Evolutionary conservation across 2,888 invertebrate genomes (phyloP).

Genomic region (Ypsolopha sequella): DNA sequence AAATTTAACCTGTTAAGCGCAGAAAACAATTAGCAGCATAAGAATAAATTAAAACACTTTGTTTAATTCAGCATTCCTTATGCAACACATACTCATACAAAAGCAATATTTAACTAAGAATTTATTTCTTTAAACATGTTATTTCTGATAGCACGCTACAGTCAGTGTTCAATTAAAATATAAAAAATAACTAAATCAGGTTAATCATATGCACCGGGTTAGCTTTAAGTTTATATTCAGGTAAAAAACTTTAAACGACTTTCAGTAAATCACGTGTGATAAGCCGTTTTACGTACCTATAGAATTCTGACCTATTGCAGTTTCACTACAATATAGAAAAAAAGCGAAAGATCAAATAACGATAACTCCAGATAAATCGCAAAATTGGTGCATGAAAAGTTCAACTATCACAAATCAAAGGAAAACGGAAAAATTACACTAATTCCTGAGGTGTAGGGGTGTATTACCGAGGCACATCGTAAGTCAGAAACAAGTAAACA

Average conservation of each 20-base stretch:
- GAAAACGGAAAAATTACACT: slow-evolving; percentile 27
- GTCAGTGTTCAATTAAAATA: not conserved
- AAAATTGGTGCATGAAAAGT: too few species aligned
- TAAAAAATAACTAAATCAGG: not conserved
- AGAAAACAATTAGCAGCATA: too few species aligned
- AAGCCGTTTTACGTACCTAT: too few species aligned
- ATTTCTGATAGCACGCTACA: not conserved
- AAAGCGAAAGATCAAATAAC: not conserved
- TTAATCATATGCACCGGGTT: slow-evolving; percentile 1
- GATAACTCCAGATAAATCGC: not conserved
- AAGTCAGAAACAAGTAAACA: slow-evolving; percentile 66
- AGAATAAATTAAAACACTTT: too few species aligned
- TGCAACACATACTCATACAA: too few species aligned
- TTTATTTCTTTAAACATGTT: too few species aligned
- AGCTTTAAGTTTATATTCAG: not conserved
- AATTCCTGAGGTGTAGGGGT: slow-evolving; percentile 50
- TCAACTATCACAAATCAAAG: not conserved
- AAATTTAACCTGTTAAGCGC: too few species aligned
- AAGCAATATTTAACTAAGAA: too few species aligned
- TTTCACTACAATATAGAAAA: not conserved
- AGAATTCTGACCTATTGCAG: too few species aligned
- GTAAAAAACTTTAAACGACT: too few species aligned
- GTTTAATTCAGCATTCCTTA: too few species aligned
- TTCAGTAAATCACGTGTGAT: too few species aligned
- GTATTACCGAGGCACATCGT: slow-evolving; percentile 58